Percentiles rank a stretch among this genome's conserved stretches.
These are phyloP conservation scores for Marmota flaviventris DNA, from an alignment of 2,113 vertebrate genomes.

Conservation along the genomic window DNA sequence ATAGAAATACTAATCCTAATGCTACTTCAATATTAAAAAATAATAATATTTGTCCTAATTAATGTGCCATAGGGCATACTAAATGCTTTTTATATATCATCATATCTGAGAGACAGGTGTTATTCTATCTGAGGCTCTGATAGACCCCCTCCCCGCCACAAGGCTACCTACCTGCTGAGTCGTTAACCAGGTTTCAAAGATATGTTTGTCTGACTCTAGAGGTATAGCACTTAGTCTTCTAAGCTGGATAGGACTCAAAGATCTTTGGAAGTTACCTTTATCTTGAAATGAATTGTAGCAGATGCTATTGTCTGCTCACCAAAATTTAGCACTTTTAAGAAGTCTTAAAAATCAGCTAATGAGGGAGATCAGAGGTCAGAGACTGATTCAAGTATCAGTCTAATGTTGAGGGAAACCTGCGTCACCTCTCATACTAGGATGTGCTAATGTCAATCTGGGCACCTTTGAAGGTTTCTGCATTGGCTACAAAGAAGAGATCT, in stretches of 20 bases:
- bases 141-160: too few relatives aligned
- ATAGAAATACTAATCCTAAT: slow-evolving; percentile 27
- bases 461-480: not conserved
- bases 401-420: not conserved
- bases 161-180: not conserved
- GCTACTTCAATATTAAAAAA: not conserved
- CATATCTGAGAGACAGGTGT: not conserved
- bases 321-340: not conserved
- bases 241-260: not conserved
- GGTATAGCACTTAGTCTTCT: not conserved
- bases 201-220: not conserved
- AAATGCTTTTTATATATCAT: not conserved
- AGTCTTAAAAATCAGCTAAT: not conserved
- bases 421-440: not conserved
- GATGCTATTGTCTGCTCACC: too few relatives aligned
- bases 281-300: not conserved
- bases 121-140: not conserved
- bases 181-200: not conserved
- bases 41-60: not conserved
- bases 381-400: not conserved
- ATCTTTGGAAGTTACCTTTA: not conserved
- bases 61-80: not conserved
- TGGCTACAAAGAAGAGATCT: too few relatives aligned
- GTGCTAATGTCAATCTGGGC: not conserved
- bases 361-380: not conserved